A percentile compares a stretch with the other conserved stretches of the same genome.
phyloP scores from a whole-genome alignment of 1,140 invertebrate species.

The Limonius californicus region DNA sequence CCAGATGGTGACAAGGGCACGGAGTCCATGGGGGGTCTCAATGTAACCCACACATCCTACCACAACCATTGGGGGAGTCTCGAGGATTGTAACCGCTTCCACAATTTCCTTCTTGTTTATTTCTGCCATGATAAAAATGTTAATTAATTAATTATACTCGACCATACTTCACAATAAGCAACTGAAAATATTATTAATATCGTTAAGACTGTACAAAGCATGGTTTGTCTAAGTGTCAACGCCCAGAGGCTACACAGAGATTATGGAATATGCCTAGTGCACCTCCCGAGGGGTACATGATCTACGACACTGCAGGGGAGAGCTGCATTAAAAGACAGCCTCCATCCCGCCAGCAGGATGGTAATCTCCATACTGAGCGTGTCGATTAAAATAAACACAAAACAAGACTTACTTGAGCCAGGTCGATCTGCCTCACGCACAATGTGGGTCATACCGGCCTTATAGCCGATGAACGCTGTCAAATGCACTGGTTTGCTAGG shows the following conservation, averaged over 20 bases:
- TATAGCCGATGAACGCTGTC: conserved; percentile 97
- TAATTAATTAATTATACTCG: too few relatives aligned
- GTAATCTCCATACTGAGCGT: conserved; percentile 45
- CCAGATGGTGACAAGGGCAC: conserved; percentile 94
- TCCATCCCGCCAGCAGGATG: conserved; percentile 45
- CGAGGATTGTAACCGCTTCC: conserved; percentile 96
- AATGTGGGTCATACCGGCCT: conserved; percentile 99
- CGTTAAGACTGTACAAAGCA: conserved; percentile 55
- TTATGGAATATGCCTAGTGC: conserved; percentile 65
- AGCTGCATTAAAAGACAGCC: conserved; percentile 37
- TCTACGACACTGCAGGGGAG: conserved; percentile 56
- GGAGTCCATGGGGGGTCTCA: conserved; percentile 94
- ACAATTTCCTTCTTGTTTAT: conserved; percentile 99
- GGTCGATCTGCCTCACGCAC: conserved; percentile 98
- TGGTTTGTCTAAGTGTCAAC: conserved; percentile 67
- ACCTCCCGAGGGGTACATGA: conserved; percentile 55
- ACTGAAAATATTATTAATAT: conserved; percentile 11
- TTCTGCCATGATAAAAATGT: conserved; percentile 68
- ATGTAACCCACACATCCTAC: conserved; percentile 99
- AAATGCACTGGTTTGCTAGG: conserved; percentile 93
- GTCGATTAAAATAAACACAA: conserved; percentile 23
- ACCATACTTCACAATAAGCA: too few relatives aligned
- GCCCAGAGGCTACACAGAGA: conserved; percentile 64
- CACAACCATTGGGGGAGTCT: conserved; percentile 97
- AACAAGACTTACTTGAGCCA: conserved; percentile 86